Conservation (phyloP, 2,797 vertebrate genomes). For the Lepus townsendii region DNA sequence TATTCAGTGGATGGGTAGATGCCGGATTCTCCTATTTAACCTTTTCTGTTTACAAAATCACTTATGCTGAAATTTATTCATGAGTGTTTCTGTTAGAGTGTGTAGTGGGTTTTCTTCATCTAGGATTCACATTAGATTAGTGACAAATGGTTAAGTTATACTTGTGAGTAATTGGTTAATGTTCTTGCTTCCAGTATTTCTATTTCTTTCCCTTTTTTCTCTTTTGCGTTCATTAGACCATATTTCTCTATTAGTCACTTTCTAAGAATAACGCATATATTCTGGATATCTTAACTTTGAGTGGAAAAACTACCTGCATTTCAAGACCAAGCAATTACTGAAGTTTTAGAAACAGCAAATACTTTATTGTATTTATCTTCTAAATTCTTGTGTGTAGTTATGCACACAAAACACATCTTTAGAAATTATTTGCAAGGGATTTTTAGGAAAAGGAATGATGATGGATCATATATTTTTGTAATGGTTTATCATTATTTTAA, state of each 20-base stretch:
- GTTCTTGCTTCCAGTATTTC: conserved; percentile 46
- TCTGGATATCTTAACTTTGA: conserved; percentile 55
- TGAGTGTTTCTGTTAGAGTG: conserved; percentile 22
- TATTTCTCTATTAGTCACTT: conserved; percentile 26
- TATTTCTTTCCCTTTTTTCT: neutral
- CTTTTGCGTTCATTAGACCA: conserved; percentile 14
- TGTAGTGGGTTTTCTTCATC: conserved; percentile 1
- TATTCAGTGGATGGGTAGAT: neutral
- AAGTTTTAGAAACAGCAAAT: conserved; percentile 66
- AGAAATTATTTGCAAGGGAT: conserved; percentile 33
- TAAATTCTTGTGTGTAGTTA: conserved; percentile 37
- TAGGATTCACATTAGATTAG: conserved; percentile 36
- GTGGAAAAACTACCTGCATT: conserved; percentile 39
- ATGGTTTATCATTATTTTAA: conserved; percentile 51
- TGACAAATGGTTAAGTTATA: neutral
- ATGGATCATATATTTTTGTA: conserved; percentile 18
- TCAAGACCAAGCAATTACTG: conserved; percentile 47
- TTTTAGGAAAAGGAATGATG: conserved; percentile 50
- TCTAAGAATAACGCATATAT: conserved; percentile 32
- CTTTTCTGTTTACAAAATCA: conserved; percentile 28
- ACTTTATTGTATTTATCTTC: conserved; percentile 44
- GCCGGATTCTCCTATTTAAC: conserved; percentile 41
- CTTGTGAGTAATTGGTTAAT: conserved; percentile 10
- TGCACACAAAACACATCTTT: neutral
- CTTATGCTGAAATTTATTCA: conserved; percentile 33